Evolutionary conservation across 2,888 invertebrate species (phyloP).

Genomic region (Sarcophaga caerulescens): DNA sequence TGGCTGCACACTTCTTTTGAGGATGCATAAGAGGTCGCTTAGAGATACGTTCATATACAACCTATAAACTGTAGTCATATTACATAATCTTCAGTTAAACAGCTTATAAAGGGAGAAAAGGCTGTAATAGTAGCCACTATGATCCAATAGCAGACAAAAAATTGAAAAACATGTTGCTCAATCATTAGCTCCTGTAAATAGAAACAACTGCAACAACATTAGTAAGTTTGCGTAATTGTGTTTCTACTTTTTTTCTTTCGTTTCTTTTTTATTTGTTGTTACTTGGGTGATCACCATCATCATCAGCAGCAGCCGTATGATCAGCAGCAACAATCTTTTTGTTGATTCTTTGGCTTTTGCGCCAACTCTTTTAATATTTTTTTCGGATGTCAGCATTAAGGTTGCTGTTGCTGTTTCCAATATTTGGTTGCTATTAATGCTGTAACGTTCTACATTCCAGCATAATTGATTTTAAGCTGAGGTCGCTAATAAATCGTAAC

Average conservation of each 20-base stretch:
- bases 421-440: constrained; percentile 44
- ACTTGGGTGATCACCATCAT: neutral
- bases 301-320: constrained; percentile 32
- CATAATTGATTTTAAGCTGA: constrained; percentile 80
- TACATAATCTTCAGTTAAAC: constrained; percentile 63
- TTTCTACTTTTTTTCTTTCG: neutral
- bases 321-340: constrained; percentile 55
- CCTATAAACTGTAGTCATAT: constrained; percentile 48
- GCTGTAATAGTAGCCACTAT: neutral
- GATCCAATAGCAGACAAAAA: constrained; percentile 3
- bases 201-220: constrained; percentile 24
- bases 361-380: constrained; percentile 49
- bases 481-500: constrained; percentile 79
- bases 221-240: too few species aligned
- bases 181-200: constrained; percentile 66
- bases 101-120: constrained; percentile 44
- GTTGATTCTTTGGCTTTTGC: constrained; percentile 13
- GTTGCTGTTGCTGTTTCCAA: constrained; percentile 16
- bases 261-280: neutral
- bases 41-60: constrained; percentile 39
- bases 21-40: constrained; percentile 51
- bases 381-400: constrained; percentile 48
- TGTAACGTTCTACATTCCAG: constrained; percentile 79
- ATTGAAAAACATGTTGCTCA: constrained; percentile 52
- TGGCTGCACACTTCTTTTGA: constrained; percentile 43